Conservation (phyloP, 2,113 vertebrate species). For the Albula glossodonta region DNA sequence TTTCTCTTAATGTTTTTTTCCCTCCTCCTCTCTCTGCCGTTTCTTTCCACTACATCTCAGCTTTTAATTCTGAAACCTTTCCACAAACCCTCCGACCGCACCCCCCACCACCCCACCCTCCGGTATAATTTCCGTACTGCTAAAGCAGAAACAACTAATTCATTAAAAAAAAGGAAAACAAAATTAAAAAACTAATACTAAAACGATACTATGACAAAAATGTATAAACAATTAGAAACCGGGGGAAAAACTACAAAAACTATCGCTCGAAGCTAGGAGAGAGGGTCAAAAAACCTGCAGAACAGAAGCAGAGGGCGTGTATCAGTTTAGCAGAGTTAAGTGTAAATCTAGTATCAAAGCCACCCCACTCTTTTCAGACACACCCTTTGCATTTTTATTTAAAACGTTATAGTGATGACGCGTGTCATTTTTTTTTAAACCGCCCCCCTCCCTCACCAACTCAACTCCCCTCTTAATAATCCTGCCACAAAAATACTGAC, state of each 20-base stretch:
- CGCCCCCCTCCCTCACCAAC: not conserved
- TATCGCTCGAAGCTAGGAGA: slow-evolving; percentile 20
- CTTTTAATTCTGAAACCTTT: not conserved
- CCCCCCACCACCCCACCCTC: not conserved
- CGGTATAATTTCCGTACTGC: not conserved
- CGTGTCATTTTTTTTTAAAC: slow-evolving; percentile 22
- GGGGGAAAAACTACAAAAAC: not conserved
- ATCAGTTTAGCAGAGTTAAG: slow-evolving; percentile 41
- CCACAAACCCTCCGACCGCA: not conserved
- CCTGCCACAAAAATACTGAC: not conserved
- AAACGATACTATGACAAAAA: not conserved
- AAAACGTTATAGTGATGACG: slow-evolving; percentile 66
- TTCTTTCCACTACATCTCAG: not conserved
- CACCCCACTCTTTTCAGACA: slow-evolving; percentile 50
- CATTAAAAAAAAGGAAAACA: not conserved
- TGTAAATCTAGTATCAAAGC: slow-evolving; percentile 48
- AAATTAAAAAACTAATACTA: not conserved
- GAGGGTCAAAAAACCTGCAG: slow-evolving; percentile 37
- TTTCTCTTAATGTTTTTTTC: not conserved
- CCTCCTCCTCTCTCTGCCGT: not conserved
- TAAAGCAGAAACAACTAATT: not conserved
- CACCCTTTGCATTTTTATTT: slow-evolving; percentile 65
- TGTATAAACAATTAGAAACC: not conserved
- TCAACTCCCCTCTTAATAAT: slow-evolving; percentile 28
- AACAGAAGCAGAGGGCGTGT: slow-evolving; percentile 50